These are phyloP conservation scores for Xestobium rufovillosum DNA, from an alignment of 2,888 invertebrate genomes.

Conservation along the genomic window DNA sequence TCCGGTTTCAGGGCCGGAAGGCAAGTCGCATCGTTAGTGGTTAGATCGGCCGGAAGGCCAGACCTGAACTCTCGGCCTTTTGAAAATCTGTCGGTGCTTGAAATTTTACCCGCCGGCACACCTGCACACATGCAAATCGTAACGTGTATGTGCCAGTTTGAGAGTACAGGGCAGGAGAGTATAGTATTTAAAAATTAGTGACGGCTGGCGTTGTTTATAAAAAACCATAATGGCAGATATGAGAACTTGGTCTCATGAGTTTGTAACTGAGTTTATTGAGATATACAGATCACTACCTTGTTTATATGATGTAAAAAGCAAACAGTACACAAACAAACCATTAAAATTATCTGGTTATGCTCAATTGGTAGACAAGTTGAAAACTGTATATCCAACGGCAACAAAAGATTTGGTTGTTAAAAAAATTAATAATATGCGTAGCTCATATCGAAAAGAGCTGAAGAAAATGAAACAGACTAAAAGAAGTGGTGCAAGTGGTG, in stretches of 20 bases:
- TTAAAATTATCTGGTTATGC: background rate
- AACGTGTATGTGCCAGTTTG: no score
- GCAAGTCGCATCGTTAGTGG: slow-evolving; percentile 8
- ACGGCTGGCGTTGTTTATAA: no score
- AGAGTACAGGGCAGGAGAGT: background rate
- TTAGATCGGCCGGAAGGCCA: slow-evolving; percentile 6
- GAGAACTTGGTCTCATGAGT: no score
- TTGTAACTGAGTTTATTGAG: no score
- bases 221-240: no score
- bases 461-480: background rate
- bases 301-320: no score
- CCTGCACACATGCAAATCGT: slow-evolving; percentile 2
- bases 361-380: background rate
- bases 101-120: slow-evolving; percentile 5
- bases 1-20: slow-evolving; percentile 36
- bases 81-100: slow-evolving; percentile 6
- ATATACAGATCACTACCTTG: no score
- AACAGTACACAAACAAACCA: no score
- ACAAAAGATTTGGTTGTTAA: background rate
- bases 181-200: no score
- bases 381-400: background rate
- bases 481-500: background rate
- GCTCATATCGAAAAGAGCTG: slow-evolving; percentile 1
- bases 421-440: slow-evolving; percentile 1
- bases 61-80: slow-evolving; percentile 9